phyloP scores from a whole-genome alignment of 2,113 vertebrate species.

The Pyrgilauda ruficollis region DNA sequence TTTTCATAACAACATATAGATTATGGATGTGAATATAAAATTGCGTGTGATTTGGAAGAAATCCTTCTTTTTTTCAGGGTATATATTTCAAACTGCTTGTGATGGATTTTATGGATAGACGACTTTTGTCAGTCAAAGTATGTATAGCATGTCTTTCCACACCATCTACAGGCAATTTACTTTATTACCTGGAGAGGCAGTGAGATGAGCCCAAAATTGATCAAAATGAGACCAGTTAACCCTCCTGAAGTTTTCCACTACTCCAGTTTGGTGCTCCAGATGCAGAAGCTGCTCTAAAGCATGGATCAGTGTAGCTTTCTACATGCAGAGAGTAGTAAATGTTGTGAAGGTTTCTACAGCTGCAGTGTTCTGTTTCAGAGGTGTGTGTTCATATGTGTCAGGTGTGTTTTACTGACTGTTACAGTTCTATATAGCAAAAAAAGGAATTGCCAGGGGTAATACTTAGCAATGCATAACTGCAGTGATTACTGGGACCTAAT shows the following conservation, averaged over 20 bases:
- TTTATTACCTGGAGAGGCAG: not conserved
- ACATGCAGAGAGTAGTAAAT: not conserved
- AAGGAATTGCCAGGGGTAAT: not conserved
- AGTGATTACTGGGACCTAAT: not conserved
- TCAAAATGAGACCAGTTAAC: not conserved
- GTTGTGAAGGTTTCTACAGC: not conserved
- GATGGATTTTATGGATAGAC: not conserved
- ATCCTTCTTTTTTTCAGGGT: not conserved
- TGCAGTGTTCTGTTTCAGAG: not conserved
- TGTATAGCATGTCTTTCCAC: not conserved
- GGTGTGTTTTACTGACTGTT: not conserved
- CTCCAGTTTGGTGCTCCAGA: not conserved
- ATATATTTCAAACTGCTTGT: not conserved
- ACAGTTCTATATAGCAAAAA: not conserved
- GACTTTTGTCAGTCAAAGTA: not conserved
- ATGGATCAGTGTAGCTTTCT: not conserved
- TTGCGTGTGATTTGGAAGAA: not conserved
- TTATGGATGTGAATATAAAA: not conserved
- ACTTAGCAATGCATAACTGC: not conserved
- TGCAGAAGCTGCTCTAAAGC: not conserved
- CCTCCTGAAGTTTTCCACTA: not conserved
- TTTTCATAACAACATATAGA: not conserved
- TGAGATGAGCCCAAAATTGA: not conserved
- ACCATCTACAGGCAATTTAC: constrained; percentile 1
- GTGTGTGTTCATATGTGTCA: not conserved